Evolutionary conservation across 2,797 vertebrate species (phyloP).

Genomic region (Pantherophis alleghaniensis): DNA sequence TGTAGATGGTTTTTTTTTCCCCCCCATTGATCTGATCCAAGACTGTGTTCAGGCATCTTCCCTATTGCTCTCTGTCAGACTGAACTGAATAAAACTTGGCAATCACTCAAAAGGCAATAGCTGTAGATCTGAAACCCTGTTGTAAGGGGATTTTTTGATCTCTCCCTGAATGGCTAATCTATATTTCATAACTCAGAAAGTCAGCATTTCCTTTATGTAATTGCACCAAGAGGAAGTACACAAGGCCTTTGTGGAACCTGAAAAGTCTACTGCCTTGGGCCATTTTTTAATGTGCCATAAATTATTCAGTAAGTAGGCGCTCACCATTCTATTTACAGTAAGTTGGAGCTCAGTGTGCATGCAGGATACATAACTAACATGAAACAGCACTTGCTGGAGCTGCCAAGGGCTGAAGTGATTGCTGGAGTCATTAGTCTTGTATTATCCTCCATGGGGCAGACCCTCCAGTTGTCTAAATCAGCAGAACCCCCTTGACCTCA

Average conservation of each 20-base stretch:
- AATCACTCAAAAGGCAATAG: slow-evolving; percentile 17
- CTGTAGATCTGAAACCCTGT: slow-evolving; percentile 38
- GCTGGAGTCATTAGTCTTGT: slow-evolving; percentile 43
- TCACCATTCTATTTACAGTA: slow-evolving; percentile 70
- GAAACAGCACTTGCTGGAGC: slow-evolving; percentile 34
- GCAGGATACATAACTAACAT: slow-evolving; percentile 52
- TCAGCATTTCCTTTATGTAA: slow-evolving; percentile 68
- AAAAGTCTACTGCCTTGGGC: slow-evolving; percentile 63
- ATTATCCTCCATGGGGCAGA: slow-evolving; percentile 31
- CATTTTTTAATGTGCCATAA: slow-evolving; percentile 68
- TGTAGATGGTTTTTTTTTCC: not conserved
- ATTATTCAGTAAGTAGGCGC: slow-evolving; percentile 70
- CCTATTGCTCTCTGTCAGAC: not conserved
- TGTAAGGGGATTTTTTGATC: slow-evolving; percentile 16
- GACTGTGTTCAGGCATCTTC: not conserved
- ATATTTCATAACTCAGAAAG: slow-evolving; percentile 68
- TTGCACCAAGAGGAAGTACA: slow-evolving; percentile 56
- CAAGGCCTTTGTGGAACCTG: slow-evolving; percentile 65
- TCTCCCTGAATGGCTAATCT: slow-evolving; percentile 64
- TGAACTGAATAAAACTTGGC: slow-evolving; percentile 21
- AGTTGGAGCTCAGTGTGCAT: slow-evolving; percentile 56
- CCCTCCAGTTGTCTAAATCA: slow-evolving; percentile 39
- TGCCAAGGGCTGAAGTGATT: slow-evolving; percentile 56
- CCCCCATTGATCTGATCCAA: not conserved
- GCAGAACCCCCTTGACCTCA: slow-evolving; percentile 32